Evolutionary conservation across 2,113 vertebrate genomes (phyloP).

Genomic region (Albula glossodonta): DNA sequence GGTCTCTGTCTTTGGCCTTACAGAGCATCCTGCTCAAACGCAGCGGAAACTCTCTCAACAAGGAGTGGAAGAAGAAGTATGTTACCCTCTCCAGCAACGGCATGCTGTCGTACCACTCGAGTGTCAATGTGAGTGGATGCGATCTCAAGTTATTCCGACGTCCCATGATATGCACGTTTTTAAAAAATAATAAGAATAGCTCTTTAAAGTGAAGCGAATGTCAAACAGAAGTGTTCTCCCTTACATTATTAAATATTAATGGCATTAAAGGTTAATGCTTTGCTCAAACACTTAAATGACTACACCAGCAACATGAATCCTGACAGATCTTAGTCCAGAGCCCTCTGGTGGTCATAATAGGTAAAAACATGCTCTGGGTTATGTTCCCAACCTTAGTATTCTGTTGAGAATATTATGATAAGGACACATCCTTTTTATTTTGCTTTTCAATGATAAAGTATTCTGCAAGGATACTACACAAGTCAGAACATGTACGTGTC

Average conservation of each 20-base stretch:
- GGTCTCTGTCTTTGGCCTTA: neutral
- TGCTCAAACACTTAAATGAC: neutral
- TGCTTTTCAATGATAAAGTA: neutral
- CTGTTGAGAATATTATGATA: neutral
- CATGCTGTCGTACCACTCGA: conserved; percentile 89
- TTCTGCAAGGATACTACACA: neutral
- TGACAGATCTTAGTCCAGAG: neutral
- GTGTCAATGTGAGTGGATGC: conserved; percentile 79
- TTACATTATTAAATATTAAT: neutral
- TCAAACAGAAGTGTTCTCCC: neutral
- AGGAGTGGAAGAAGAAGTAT: conserved; percentile 98
- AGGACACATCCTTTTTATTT: neutral
- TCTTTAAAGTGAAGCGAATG: neutral
- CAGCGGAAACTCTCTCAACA: conserved; percentile 93
- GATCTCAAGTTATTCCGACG: too few relatives aligned
- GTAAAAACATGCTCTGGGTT: neutral
- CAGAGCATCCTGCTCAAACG: conserved; percentile 92
- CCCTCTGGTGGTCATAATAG: neutral
- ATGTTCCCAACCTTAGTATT: neutral
- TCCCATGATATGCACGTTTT: too few relatives aligned
- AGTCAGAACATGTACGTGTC: neutral
- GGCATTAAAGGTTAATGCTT: neutral
- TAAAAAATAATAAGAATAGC: neutral
- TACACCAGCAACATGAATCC: neutral
- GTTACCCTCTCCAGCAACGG: conserved; percentile 91